A percentile compares a stretch with the other conserved stretches of the same genome.
These are phyloP conservation scores for Lanistes nyassanus DNA, from an alignment of 1,140 invertebrate species.

Conservation along the genomic window DNA sequence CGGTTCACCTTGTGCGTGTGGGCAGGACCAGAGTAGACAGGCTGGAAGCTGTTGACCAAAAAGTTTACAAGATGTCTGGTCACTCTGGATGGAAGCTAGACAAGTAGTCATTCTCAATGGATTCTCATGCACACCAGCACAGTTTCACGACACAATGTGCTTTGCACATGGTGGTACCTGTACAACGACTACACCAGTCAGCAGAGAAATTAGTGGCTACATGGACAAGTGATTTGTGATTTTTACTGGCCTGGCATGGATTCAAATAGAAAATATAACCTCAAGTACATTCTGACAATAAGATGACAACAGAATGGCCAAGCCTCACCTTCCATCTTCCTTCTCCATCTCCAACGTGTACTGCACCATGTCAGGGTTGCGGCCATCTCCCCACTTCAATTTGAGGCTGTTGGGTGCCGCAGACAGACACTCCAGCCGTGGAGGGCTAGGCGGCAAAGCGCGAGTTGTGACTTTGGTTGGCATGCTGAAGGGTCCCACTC, in stretches of 20 bases:
- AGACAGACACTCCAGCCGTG: constrained; percentile 77
- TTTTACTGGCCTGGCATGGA: no score
- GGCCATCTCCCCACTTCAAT: constrained; percentile 83
- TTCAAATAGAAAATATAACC: no score
- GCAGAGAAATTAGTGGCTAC: no score
- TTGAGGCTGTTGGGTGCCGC: constrained; percentile 83
- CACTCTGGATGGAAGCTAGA: neutral
- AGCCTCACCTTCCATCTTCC: constrained; percentile 62
- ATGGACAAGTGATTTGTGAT: no score
- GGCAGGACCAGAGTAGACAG: constrained; percentile 81
- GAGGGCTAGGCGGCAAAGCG: constrained; percentile 81
- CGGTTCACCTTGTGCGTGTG: constrained; percentile 83
- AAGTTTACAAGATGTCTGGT: no score
- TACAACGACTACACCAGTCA: no score
- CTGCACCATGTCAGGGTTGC: constrained; percentile 76
- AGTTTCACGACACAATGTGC: no score
- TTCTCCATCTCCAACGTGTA: constrained; percentile 78
- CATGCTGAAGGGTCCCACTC: constrained; percentile 80
- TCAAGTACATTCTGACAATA: no score
- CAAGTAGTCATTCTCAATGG: no score
- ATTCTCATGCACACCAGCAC: no score
- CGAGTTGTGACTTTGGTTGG: constrained; percentile 77
- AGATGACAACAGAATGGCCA: no score
- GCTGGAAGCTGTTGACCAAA: constrained; percentile 74
- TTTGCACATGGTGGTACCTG: constrained; percentile 4